Conservation (phyloP, 37 sponge, comb jelly and placozoan species). For the Ianthella basta region DNA sequence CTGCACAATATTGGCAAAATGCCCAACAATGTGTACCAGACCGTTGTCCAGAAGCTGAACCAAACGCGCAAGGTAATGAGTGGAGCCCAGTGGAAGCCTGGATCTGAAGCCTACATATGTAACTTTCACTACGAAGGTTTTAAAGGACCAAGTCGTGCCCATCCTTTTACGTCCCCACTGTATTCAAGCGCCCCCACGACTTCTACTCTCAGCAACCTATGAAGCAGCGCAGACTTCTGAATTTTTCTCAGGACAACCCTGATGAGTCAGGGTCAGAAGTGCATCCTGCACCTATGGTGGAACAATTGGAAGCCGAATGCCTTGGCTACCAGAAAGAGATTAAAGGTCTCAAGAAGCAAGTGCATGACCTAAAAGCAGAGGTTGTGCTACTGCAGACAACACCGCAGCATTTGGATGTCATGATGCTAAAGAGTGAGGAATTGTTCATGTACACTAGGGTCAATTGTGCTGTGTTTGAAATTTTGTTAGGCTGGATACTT, state of each 20-base stretch:
- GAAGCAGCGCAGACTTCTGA: background rate
- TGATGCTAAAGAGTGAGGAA: too few species aligned
- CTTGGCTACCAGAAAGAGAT: too few species aligned
- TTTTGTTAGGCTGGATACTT: too few species aligned
- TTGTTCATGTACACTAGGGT: too few species aligned
- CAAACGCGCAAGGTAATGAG: background rate
- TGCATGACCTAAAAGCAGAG: too few species aligned
- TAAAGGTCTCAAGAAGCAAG: too few species aligned
- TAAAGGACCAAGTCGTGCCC: background rate
- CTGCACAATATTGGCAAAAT: conserved; percentile 22
- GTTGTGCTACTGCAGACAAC: too few species aligned
- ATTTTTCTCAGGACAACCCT: background rate
- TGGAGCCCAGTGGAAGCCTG: background rate
- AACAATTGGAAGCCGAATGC: too few species aligned
- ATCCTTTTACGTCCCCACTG: background rate
- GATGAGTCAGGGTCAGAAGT: too few species aligned
- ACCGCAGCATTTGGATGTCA: too few species aligned
- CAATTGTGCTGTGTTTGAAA: too few species aligned
- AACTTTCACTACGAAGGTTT: conserved; percentile 22
- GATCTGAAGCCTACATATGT: conserved; percentile 19
- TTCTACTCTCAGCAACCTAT: conserved; percentile 6
- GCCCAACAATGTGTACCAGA: background rate
- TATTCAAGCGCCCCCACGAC: background rate
- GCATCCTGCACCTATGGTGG: too few species aligned
- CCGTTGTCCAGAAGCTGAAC: background rate